These are phyloP conservation scores for Cheilinus undulatus DNA, from an alignment of 2,113 vertebrate genomes.

Conservation along the genomic window DNA sequence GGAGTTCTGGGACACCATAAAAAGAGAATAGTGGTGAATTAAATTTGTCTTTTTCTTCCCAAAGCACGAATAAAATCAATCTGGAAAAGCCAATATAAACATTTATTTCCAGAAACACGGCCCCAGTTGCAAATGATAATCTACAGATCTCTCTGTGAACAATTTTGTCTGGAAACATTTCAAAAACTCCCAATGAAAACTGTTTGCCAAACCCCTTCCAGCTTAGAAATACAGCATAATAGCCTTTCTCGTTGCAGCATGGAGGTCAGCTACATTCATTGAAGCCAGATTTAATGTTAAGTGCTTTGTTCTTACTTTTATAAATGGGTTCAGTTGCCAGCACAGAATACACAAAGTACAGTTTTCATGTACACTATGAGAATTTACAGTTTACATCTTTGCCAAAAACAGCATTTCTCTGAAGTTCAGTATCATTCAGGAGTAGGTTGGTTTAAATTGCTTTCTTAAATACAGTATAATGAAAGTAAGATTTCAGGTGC, in stretches of 20 bases:
- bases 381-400: neutral
- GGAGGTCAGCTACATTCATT: slow-evolving; percentile 9
- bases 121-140: slow-evolving; percentile 14
- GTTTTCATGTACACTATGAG: neutral
- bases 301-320: slow-evolving; percentile 15
- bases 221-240: slow-evolving; percentile 16
- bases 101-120: slow-evolving; percentile 22
- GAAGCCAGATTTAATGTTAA: slow-evolving; percentile 19
- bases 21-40: neutral
- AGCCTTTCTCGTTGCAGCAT: slow-evolving; percentile 1
- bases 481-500: neutral
- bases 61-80: neutral
- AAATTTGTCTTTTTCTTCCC: neutral
- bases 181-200: slow-evolving; percentile 27
- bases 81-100: neutral
- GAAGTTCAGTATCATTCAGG: neutral
- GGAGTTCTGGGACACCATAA: neutral
- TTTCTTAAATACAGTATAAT: neutral
- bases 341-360: neutral
- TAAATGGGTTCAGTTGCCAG: neutral
- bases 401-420: neutral
- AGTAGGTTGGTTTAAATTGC: neutral
- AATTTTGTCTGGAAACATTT: slow-evolving; percentile 19
- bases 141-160: slow-evolving; percentile 15
- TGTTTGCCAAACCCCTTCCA: neutral